These are phyloP conservation scores for Remorina albescens DNA, from an alignment of 2,797 vertebrate species.

Conservation along the genomic window DNA sequence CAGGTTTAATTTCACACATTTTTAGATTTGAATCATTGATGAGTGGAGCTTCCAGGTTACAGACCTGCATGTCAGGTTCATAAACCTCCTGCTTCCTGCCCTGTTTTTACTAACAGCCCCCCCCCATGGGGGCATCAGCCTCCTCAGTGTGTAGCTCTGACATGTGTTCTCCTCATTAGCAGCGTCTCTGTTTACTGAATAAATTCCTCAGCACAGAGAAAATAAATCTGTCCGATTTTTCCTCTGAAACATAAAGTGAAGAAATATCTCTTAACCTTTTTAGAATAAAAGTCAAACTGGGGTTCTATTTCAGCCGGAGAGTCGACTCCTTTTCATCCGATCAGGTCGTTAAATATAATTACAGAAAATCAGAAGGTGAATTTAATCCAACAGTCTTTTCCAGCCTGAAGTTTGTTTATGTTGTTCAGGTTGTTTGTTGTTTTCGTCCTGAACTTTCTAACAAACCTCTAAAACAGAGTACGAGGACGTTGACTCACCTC, in stretches of 20 bases:
- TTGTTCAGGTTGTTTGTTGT: neutral
- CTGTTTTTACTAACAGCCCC: slow-evolving; percentile 29
- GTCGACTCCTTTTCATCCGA: no score
- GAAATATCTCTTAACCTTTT: no score
- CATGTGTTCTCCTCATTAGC: slow-evolving; percentile 83
- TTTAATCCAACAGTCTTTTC: no score
- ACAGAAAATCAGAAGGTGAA: no score
- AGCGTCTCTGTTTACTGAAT: slow-evolving; percentile 67
- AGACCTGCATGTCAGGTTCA: neutral
- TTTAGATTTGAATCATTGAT: no score
- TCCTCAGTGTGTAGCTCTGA: slow-evolving; percentile 57
- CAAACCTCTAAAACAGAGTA: neutral
- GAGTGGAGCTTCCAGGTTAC: no score
- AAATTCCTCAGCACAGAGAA: slow-evolving; percentile 71
- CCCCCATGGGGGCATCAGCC: slow-evolving; percentile 13
- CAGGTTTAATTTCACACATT: no score
- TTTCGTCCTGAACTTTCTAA: neutral
- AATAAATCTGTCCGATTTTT: slow-evolving; percentile 48
- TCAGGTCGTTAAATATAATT: no score
- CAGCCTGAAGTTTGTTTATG: neutral
- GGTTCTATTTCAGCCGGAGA: no score
- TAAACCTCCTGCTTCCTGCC: neutral
- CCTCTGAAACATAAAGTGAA: neutral
- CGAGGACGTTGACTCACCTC: slow-evolving; percentile 71
- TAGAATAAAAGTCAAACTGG: no score